Evolutionary conservation across 2,113 vertebrate genomes (phyloP).

Genomic region (Ciconia maguari): DNA sequence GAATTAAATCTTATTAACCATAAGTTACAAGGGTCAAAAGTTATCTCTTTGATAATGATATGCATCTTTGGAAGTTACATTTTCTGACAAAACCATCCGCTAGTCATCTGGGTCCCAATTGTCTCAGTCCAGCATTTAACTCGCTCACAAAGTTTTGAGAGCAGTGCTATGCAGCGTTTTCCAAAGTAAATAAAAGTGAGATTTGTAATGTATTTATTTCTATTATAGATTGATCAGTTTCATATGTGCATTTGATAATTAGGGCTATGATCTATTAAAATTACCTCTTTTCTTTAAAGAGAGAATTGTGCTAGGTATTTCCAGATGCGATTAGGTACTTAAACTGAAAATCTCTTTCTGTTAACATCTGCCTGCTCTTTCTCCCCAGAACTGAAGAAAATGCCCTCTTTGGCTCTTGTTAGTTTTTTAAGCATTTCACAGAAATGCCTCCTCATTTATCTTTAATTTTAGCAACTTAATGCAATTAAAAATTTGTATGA

Average conservation of each 20-base stretch:
- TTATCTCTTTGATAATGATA: not conserved
- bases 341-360: not conserved
- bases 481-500: not conserved
- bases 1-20: not conserved
- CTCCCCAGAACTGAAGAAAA: not conserved
- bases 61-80: not conserved
- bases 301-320: not conserved
- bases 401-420: not conserved
- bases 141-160: not conserved
- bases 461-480: not conserved
- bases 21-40: not conserved
- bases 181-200: not conserved
- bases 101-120: not conserved
- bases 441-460: not conserved
- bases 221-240: not conserved
- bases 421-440: not conserved
- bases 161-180: not conserved
- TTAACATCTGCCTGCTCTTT: not conserved
- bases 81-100: not conserved
- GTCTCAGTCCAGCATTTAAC: not conserved
- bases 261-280: not conserved
- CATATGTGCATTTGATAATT: not conserved
- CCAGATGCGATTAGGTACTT: not conserved
- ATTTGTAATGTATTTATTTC: not conserved
- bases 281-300: not conserved